A percentile compares a stretch with the other conserved stretches of the same genome.
Evolutionary conservation across 2,113 vertebrate genomes (phyloP).

Genomic region (human (Homo sapiens)): DNA sequence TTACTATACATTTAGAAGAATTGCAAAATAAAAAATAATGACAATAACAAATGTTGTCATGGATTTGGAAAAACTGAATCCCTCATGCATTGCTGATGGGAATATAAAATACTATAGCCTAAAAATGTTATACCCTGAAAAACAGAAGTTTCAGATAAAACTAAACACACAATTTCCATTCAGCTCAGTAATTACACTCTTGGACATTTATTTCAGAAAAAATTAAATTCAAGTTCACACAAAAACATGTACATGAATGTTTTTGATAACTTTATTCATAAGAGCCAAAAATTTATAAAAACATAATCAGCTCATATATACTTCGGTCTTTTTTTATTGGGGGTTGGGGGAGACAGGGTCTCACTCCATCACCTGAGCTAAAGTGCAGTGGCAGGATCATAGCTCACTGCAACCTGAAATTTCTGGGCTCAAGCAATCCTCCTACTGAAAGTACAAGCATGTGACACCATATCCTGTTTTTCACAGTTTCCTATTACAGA

Average conservation of each 20-base stretch:
- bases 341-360: no score
- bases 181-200: not conserved
- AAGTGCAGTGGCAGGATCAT: no score
- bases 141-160: not conserved
- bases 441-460: no score
- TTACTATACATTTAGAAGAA: not conserved
- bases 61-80: not conserved
- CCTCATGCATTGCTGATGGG: not conserved
- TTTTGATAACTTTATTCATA: not conserved
- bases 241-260: not conserved
- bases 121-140: not conserved
- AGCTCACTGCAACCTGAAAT: no score
- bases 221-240: not conserved
- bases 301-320: not conserved
- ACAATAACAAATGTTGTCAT: not conserved
- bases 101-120: not conserved
- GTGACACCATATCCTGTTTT: not conserved
- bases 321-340: no score
- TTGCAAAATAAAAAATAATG: not conserved
- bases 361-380: no score
- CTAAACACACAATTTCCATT: not conserved
- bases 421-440: no score
- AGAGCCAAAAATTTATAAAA: not conserved
- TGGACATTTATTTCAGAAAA: not conserved
- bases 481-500: not conserved